Evolutionary conservation across 2,797 vertebrate genomes (phyloP), one percentile per base, ranked within the genome.

Genomic region (Telmatherina bonti): DNA sequence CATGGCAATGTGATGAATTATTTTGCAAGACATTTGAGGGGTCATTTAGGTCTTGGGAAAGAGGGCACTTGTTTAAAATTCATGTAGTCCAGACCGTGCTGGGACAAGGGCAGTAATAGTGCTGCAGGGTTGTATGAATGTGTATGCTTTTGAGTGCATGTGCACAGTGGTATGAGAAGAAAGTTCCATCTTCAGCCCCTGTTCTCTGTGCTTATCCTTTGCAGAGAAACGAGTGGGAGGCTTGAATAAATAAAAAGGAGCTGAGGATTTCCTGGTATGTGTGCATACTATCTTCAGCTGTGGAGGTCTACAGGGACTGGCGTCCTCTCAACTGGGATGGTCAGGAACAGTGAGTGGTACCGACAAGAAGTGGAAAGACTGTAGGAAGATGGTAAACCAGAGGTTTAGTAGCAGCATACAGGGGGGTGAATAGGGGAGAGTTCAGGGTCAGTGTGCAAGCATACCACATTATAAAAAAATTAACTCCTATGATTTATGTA

Each of bases 241-340:
- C 30, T 87, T 85, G 79, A 81, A 89, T 89, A 87, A 81, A 86
- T 81, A 79, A 84, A 85, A 80, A 35, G 43, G 38, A 74, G 76
- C 62, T 8, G 20, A 76, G 70, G 78, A 75, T 84, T 85, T 81
- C 71, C 70, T 81, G 62, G 74, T 69, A 62, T 72, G 63, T 62
- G 58, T 38, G 38, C 63, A 47, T 71, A 52, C 70, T 75, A 52
- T 83, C 45, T 81, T 81, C 62, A 59, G 74, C 62, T 18, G 6
- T 24, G 57, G 56, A 52, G 68, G 81, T 78, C 76, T 67, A 60
- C 54, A 53, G 77, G 74, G 79, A 78, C 26, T 3, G 3, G 58
- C 33, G 52, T 66, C 20, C 1, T 52, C 67, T 81, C 62, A 35
- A 67, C 31, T 35, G 58, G 69, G 74, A 75, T 61, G 74, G 62